These are phyloP conservation scores for Scaptomyza montana DNA, from an alignment of 1,140 invertebrate species.

Conservation along the genomic window DNA sequence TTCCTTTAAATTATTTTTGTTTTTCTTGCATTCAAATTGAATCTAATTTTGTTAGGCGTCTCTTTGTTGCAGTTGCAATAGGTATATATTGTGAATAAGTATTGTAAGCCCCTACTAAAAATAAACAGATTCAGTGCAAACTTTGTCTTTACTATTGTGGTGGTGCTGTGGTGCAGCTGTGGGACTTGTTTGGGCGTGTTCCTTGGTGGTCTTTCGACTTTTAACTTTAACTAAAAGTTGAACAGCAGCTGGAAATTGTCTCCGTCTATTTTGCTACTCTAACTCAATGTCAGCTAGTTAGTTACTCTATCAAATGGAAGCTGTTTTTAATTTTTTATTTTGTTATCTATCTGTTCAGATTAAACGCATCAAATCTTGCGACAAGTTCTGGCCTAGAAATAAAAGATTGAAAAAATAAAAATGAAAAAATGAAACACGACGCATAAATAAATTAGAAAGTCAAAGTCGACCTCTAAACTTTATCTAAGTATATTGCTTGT, in stretches of 20 bases:
- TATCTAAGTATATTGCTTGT: constrained; percentile 60
- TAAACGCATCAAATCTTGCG: constrained; percentile 38
- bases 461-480: constrained; percentile 78
- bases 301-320: constrained; percentile 13
- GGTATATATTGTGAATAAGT: background rate
- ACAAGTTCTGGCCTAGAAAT: constrained; percentile 55
- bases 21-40: constrained; percentile 61
- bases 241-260: constrained; percentile 23
- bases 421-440: constrained; percentile 65
- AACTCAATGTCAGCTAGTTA: constrained; percentile 6
- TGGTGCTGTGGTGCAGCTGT: constrained; percentile 52
- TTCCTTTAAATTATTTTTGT: constrained; percentile 13
- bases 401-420: constrained; percentile 19
- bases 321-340: constrained; percentile 20
- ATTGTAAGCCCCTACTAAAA: constrained; percentile 6
- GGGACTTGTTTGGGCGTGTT: constrained; percentile 80
- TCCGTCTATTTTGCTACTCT: background rate
- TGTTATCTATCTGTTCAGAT: constrained; percentile 35
- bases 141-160: constrained; percentile 19
- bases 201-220: constrained; percentile 43
- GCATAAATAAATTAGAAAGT: constrained; percentile 83
- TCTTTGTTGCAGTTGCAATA: constrained; percentile 7
- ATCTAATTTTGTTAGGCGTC: constrained; percentile 52
- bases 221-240: constrained; percentile 9
- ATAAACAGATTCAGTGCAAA: constrained; percentile 30